Base-by-base conservation (phyloP, 2,888 invertebrate species). In the Brachyopa scutellaris region DNA sequence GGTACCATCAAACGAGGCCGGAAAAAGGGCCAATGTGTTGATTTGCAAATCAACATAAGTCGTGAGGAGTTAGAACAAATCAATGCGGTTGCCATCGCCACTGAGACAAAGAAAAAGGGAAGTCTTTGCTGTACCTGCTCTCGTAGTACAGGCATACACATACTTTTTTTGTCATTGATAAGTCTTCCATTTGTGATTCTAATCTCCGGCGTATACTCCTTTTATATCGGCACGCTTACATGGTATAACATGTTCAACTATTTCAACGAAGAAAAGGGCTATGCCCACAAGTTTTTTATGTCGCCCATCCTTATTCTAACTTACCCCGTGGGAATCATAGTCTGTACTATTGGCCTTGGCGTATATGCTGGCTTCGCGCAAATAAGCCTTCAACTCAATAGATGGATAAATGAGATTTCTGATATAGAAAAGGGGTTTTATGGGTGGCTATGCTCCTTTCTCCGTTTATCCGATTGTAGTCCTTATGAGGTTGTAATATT, bases 361-460 rank as follows among this genome's bases (percentile, higher is more conserved):
- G 55, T 95, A 29, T 95, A 94, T 88, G 93, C 94, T 45, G 94
- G 94, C 0, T 89, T 94, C 66, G 92, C 92, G 5, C 95, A 95
- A 88, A 88, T 95, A 9, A 95, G 95, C 1, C 93, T 94, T 88
- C 93, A 93, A 86, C 93, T 93, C 74, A 92, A 92, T 29, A 93
- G 93, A 84, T 95, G 95, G 95, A 91, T 92, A 87, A 93, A 93
- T 85, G 94, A 94, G 89, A 93, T 95, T 1, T 92, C 92, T 70
- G 95, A 95, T 89, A 93, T 94, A 87, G 95, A 95, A 86, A 95
- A 95, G 88, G 95, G 95, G 0, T 95, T 95, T 90, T 95, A 94
- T 85, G 95, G 95, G 4, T 95, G 95, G 95, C 89, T 95, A 13
- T 95, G 95, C 87, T 92, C 93, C 70, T 91, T 92, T 38, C 85